Percentiles rank a stretch among this genome's conserved stretches.
Evolutionary conservation across 2,113 vertebrate species (phyloP).

Genomic region (Aix galericulata): DNA sequence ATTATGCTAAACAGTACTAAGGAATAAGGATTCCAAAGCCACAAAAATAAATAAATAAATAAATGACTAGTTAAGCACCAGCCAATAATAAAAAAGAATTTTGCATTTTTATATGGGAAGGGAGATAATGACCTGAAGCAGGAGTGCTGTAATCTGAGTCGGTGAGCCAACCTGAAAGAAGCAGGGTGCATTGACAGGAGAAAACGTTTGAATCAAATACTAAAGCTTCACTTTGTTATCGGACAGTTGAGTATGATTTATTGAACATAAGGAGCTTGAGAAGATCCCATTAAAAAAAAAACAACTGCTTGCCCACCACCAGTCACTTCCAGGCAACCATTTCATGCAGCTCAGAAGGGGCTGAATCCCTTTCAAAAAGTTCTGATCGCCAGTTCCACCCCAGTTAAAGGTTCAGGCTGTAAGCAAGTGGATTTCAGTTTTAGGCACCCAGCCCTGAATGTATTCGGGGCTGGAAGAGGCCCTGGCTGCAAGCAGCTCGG

Average conservation of each 20-base stretch:
- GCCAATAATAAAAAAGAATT: not conserved
- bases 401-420: not conserved
- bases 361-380: not conserved
- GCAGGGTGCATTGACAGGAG: not conserved
- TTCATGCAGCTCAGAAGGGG: not conserved
- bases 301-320: not conserved
- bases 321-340: not conserved
- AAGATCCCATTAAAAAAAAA: not conserved
- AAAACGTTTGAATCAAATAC: not conserved
- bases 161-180: not conserved
- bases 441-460: not conserved
- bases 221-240: not conserved
- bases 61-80: not conserved
- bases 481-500: not conserved
- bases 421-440: not conserved
- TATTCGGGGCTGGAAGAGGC: not conserved
- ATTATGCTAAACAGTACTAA: not conserved
- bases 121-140: not conserved
- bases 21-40: not conserved
- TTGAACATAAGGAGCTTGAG: not conserved
- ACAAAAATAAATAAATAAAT: too few species aligned
- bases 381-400: not conserved
- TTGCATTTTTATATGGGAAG: not conserved
- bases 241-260: not conserved
- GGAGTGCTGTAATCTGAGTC: not conserved